Evolutionary conservation across 2,888 invertebrate genomes (phyloP).

Genomic region (Xestia ashworthii): DNA sequence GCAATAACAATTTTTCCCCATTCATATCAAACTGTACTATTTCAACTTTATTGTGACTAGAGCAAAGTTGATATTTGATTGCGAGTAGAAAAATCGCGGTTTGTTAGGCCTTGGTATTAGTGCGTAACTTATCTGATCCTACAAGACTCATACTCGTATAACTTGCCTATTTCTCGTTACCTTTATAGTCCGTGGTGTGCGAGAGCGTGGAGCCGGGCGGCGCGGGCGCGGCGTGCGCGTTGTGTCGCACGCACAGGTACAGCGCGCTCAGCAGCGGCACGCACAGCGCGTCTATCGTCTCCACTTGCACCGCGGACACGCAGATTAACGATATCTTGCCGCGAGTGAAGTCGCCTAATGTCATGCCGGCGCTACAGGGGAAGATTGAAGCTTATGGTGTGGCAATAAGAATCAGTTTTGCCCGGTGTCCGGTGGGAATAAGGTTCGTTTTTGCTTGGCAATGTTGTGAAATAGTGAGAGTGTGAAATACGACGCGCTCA

Average conservation of each 20-base stretch:
- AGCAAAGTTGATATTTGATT: neutral
- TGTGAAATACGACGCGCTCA: slow-evolving; percentile 82
- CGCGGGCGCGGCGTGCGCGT: slow-evolving; percentile 70
- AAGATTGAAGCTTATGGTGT: neutral
- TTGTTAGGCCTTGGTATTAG: neutral
- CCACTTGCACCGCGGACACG: slow-evolving; percentile 86
- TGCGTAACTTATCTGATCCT: neutral
- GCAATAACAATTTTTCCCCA: too few species aligned
- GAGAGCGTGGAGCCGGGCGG: slow-evolving; percentile 72
- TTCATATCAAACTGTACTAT: too few species aligned
- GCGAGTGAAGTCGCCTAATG: slow-evolving; percentile 82
- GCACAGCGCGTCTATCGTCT: slow-evolving; percentile 81
- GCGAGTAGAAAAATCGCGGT: neutral
- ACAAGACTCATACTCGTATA: neutral
- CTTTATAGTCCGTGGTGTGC: slow-evolving; percentile 77
- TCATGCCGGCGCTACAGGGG: slow-evolving; percentile 80
- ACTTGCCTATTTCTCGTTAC: slow-evolving; percentile 59
- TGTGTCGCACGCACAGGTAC: slow-evolving; percentile 86
- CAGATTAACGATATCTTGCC: slow-evolving; percentile 83
- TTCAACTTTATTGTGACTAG: neutral
- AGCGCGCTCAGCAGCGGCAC: slow-evolving; percentile 86
- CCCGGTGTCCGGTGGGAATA: neutral
- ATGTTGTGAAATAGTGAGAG: neutral
- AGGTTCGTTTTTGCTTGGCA: neutral
- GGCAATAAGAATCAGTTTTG: neutral